Evolutionary conservation across 2,797 vertebrate species (phyloP), one percentile per base, ranked within the genome.

Genomic region (Chrosomus eos): DNA sequence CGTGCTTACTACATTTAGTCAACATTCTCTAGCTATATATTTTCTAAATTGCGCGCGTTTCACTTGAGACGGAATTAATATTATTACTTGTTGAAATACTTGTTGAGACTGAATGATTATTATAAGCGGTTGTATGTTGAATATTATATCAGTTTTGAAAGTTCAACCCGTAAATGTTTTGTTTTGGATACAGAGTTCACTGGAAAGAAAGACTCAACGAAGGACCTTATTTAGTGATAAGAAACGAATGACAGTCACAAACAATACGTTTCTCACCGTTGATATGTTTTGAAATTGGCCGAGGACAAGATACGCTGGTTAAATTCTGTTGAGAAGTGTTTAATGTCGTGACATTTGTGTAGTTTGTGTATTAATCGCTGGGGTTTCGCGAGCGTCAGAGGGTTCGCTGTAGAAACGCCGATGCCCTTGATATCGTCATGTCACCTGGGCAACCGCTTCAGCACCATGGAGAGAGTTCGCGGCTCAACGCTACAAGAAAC

Each of bases 381-480:
- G n/a, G 38, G 28, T 64, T n/a, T 62, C 23, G 55, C 40, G 21
- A n/a, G 78, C 78, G 78, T 64, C 70, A 51, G 81, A 82, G 13
- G 74, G 33, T 43, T 70, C 48, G 53, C 82, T 77, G 58, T 83
- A 74, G 71, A 83, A 75, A 38, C 43, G 88, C 84, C 73, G 85
- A 84, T 90, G 88, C 82, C 88, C 90, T 87, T 87, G 87, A 90
- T 88, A 81, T 86, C 45, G 45, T 48, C 84, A 73, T 79, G 88
- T 93, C 92, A 89, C 93, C 92, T 80, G 55, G 92, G 92, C 82
- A 91, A 94, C 90, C 14, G 88, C 81, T 90, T 93, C 91, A 92
- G 91, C 93, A 91, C 92, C 92, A 90, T 86, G 88, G 92, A 91
- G 93, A 93, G 90, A 87, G 88, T 85, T 82, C 72, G 78, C 85